Percentiles rank a stretch among this genome's conserved stretches.
These are phyloP conservation scores for Calliopsis andreniformis DNA, from an alignment of 1,140 invertebrate species.

Conservation along the genomic window DNA sequence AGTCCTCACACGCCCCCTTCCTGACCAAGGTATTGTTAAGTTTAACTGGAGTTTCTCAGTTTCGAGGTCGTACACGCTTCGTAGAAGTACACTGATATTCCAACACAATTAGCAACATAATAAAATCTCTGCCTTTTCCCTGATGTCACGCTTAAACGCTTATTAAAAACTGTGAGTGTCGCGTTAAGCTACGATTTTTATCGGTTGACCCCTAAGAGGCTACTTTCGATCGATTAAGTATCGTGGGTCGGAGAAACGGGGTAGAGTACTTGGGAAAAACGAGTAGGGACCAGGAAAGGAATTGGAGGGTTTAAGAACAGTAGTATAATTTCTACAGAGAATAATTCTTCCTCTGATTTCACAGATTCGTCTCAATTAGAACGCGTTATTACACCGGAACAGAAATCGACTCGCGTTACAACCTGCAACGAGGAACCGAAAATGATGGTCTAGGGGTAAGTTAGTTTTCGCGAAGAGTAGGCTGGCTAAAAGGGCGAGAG, in stretches of 20 bases:
- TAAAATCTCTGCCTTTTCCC: background rate
- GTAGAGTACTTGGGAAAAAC: too few relatives aligned
- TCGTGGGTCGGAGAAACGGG: too few relatives aligned
- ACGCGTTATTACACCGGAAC: slow-evolving; percentile 57
- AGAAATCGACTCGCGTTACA: slow-evolving; percentile 50
- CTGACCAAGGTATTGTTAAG: too few relatives aligned
- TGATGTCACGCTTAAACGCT: background rate
- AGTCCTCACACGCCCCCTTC: background rate
- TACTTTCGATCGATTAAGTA: too few relatives aligned
- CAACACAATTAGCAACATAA: background rate
- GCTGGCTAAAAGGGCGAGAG: slow-evolving; percentile 1
- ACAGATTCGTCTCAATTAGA: slow-evolving; percentile 66
- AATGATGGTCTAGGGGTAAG: slow-evolving; percentile 58
- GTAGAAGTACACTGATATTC: background rate
- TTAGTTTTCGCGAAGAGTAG: slow-evolving; percentile 47
- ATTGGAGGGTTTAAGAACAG: too few relatives aligned
- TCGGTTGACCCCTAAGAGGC: background rate
- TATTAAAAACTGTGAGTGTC: background rate
- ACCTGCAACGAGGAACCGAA: slow-evolving; percentile 53
- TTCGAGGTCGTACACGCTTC: background rate
- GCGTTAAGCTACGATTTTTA: background rate
- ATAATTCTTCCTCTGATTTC: too few relatives aligned
- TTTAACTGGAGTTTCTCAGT: background rate
- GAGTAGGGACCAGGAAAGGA: too few relatives aligned
- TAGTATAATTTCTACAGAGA: too few relatives aligned